Evolutionary conservation across 2,888 invertebrate species (phyloP).

Genomic region (Leucophora obtusa): DNA sequence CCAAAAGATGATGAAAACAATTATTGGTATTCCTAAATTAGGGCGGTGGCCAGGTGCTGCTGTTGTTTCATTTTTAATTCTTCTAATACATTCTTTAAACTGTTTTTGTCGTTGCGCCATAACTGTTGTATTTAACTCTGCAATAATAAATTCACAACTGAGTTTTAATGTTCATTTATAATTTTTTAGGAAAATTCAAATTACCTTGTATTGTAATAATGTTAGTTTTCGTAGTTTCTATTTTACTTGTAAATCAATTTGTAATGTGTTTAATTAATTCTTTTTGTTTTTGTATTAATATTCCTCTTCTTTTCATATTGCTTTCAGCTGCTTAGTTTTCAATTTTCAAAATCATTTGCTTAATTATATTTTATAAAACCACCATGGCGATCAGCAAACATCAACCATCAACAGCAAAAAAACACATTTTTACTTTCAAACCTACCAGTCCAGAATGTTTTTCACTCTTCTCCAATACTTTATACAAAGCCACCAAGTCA

Average conservation of each 20-base stretch:
- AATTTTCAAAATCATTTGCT: constrained; percentile 29
- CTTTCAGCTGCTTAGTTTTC: constrained; percentile 45
- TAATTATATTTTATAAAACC: constrained; percentile 34
- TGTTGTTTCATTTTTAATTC: constrained; percentile 1
- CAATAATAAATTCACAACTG: constrained; percentile 41
- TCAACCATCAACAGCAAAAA: constrained; percentile 33
- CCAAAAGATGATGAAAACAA: constrained; percentile 51
- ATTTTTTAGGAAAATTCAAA: constrained; percentile 39
- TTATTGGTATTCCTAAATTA: constrained; percentile 30
- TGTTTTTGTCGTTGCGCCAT: constrained; percentile 45
- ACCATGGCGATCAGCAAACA: constrained; percentile 37
- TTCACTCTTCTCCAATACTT: constrained; percentile 35
- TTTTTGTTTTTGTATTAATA: constrained; percentile 40
- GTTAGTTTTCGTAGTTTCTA: constrained; percentile 9
- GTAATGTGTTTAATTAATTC: constrained; percentile 40
- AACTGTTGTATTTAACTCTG: constrained; percentile 40
- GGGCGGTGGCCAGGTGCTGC: constrained; percentile 62
- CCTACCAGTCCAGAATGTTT: constrained; percentile 48
- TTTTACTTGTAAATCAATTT: constrained; percentile 49
- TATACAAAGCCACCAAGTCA: constrained; percentile 25
- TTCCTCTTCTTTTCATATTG: constrained; percentile 54
- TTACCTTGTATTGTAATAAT: constrained; percentile 51
- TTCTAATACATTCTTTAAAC: constrained; percentile 37
- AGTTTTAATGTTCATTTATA: constrained; percentile 37
- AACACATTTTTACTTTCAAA: constrained; percentile 56